A percentile compares a stretch with the other conserved stretches of the same genome.
Conservation (phyloP, 2,113 vertebrate genomes). For the Verasper variegatus region DNA sequence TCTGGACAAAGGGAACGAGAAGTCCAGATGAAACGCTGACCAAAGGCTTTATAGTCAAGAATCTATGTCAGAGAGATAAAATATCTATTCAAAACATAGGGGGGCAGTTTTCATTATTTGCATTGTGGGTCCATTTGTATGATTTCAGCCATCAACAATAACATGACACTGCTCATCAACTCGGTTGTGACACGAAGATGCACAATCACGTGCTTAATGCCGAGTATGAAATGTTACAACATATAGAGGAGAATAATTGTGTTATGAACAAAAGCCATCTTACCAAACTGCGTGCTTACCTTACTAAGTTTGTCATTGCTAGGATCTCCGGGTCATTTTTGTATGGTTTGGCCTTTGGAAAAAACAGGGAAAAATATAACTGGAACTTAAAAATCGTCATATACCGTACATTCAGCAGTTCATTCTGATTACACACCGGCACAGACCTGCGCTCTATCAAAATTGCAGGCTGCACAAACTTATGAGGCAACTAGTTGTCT, state of each 20-base stretch:
- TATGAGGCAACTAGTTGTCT: no score
- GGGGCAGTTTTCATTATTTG: no score
- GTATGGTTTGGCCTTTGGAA: conserved; percentile 97
- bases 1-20: no score
- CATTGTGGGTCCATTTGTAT: no score
- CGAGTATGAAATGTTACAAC: neutral
- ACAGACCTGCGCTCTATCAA: neutral
- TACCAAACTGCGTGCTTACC: conserved; percentile 80
- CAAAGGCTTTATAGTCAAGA: no score
- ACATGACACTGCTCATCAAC: no score
- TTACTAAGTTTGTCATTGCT: conserved; percentile 99
- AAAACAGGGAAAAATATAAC: conserved; percentile 12
- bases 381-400: neutral
- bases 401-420: neutral
- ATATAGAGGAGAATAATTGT: no score
- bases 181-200: neutral
- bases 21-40: no score
- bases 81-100: no score
- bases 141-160: no score
- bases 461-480: neutral
- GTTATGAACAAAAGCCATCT: no score
- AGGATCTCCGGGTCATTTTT: conserved; percentile 99
- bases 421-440: neutral
- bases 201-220: neutral
- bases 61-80: no score